Evolutionary conservation across 2,113 vertebrate species (phyloP), one percentile per base, ranked within the genome.

Genomic region (Syngnathus typhle): DNA sequence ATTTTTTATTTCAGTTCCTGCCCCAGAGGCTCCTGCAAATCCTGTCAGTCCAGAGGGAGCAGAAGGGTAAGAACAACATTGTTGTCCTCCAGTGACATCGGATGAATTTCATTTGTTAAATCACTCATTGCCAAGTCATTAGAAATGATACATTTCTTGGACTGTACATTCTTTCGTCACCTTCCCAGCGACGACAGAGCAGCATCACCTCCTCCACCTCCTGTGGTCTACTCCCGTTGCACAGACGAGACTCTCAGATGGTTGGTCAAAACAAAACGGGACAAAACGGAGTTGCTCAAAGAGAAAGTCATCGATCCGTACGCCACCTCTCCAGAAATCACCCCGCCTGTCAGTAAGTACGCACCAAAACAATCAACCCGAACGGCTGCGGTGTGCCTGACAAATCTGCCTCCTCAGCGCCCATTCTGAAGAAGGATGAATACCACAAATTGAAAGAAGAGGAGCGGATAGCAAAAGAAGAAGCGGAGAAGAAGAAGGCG

Each of bases 321-420:
- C 5, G 36, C 91, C 61, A 92, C 93, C 0, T 96, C 94, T 6
- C 92, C 94, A 0, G 95, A 97, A 78, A 73, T 85, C 79, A 94
- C 89, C 65, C 93, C 93, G 6, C 86, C 90, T 41, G 62, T 90
- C 75, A 92, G 95, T 98, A 88, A 93, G 94, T 92, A 12, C 23
- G 49, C 13, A 56, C 46, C n/a, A 1, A 36, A 16, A 41, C 66
- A 23, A 15, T 16, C 9, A 32, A 13, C 44, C 10, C 58, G 7
- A 13, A 13, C 7, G 62, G 39, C 44, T 11, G 1, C 60, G 12
- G 16, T 0, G n/a, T 19, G 5, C 3, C 18, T 15, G 15, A 39
- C n/a, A 37, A 12, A 54, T 56, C 13, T 46, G 23, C 65, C 43
- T 47, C 5, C 65, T 58, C 60, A 91, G 90, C 90, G 1, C 89